A percentile compares a stretch with the other conserved stretches of the same genome.
phyloP scores from a whole-genome alignment of 1,140 invertebrate genomes.

The Tyrophagus putrescentiae region DNA sequence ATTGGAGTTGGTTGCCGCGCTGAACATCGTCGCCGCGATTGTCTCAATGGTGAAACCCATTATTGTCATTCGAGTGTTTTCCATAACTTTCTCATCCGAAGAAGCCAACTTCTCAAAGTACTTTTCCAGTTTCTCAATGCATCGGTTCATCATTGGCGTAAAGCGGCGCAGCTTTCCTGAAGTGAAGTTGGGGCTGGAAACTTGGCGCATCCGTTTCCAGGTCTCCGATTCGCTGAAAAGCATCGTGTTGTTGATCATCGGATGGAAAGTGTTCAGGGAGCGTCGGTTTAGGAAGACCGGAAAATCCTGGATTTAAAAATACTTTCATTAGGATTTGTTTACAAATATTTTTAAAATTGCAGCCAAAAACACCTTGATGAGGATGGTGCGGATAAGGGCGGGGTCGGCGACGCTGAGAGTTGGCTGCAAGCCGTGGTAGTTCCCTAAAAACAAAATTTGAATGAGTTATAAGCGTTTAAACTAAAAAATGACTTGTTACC shows the following conservation, averaged over 20 bases:
- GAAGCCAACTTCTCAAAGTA: neutral
- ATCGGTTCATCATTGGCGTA: neutral
- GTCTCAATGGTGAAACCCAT: neutral
- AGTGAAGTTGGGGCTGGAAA: neutral
- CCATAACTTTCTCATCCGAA: too few species aligned
- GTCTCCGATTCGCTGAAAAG: neutral
- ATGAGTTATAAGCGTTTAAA: too few species aligned
- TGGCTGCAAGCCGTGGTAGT: neutral
- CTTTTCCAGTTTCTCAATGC: neutral
- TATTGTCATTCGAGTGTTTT: too few species aligned
- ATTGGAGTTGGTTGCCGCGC: neutral
- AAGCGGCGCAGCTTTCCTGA: neutral
- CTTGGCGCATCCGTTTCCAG: neutral
- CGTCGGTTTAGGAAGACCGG: conserved; percentile 7
- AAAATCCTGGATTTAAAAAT: too few species aligned
- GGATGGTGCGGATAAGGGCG: conserved; percentile 8
- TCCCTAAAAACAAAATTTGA: too few species aligned
- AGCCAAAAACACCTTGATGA: too few species aligned
- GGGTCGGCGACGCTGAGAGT: neutral
- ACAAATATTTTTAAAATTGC: too few species aligned
- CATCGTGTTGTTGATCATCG: neutral
- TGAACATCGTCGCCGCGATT: neutral
- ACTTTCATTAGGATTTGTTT: too few species aligned
- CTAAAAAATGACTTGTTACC: too few species aligned
- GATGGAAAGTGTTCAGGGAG: neutral